Evolutionary conservation across 2,113 vertebrate genomes (phyloP), one percentile per base, ranked within the genome.

Genomic region (Orthochromis indermauri): DNA sequence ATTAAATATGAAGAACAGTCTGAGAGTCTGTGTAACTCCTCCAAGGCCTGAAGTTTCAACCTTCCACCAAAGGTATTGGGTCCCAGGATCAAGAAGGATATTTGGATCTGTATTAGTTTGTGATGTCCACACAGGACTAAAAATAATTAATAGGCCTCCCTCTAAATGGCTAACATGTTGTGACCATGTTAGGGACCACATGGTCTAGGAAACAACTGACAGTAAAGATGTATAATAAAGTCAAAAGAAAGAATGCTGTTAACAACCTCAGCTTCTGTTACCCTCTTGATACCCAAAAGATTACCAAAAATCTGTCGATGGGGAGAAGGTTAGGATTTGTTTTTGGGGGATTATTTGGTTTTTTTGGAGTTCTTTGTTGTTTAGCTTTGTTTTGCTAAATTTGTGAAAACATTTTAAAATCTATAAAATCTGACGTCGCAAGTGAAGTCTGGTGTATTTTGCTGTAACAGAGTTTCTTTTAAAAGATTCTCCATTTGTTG

Each of bases 311-410:
- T 68, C 19, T 21, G 19, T 66, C 1, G 6, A 66, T 66, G 33
- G 19, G 33, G 10, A 0, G 33, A 35, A 66, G 61, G 17, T 37
- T 35, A n/a, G 17, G 31, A 37, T n/a, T 12, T 66, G 57, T 59
- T 61, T 3, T 17, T 0, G 55, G 24, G 54, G 24, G 57, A 59
- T 59, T 59, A 31, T 17, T 59, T 59, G 7, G 1, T 1, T 10
- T 17, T 31, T 61, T 31, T 61, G 2, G 26, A 31, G 57, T 61
- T 59, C 0, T 13, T 55, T 4, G 1, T 35, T 37, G 61, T n/a
- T n/a, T 37, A 37, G 61, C 17, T 66, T 66, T n/a, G 31, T 35
- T 66, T n/a, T 66, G 10, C 31, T 66, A 35, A 66, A 35, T 61
- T 2, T 0, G 10, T 63, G 6, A 63, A 63, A 33, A 63, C 28